Percentiles rank a stretch among this genome's conserved stretches.
phyloP scores from a whole-genome alignment of 2,113 vertebrate genomes.

The Dipodomys ordii region DNA sequence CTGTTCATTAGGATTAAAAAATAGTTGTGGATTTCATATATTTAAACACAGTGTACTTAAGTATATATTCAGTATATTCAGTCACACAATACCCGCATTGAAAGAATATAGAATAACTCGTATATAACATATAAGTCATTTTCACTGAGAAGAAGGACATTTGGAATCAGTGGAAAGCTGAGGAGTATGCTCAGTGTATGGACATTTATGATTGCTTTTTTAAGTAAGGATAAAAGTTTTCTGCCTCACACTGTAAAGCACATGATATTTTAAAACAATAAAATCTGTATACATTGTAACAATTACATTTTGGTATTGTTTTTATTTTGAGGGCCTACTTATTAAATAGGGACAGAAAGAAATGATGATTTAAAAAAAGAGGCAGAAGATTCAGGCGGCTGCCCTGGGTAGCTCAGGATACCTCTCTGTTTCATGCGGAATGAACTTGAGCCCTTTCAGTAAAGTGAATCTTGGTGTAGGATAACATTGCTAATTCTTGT shows the following conservation, averaged over 20 bases:
- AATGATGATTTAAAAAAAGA: too few relatives aligned
- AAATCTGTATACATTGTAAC: neutral
- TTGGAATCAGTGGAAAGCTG: neutral
- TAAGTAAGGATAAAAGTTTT: neutral
- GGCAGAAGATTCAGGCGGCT: too few relatives aligned
- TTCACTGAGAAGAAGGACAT: neutral
- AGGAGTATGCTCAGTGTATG: neutral
- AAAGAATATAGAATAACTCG: constrained; percentile 7
- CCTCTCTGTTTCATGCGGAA: too few relatives aligned
- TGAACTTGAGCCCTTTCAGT: too few relatives aligned
- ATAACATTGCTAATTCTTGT: too few relatives aligned
- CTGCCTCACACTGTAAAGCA: neutral
- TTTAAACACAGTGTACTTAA: constrained; percentile 16
- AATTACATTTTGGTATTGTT: too few relatives aligned
- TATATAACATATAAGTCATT: neutral
- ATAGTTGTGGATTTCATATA: neutral
- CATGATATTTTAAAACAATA: neutral
- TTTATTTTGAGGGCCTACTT: neutral
- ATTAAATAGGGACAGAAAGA: too few relatives aligned
- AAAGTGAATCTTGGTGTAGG: too few relatives aligned
- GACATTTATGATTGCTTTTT: neutral
- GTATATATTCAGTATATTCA: neutral
- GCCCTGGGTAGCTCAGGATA: too few relatives aligned
- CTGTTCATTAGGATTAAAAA: neutral
- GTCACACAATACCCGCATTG: constrained; percentile 5